Base-by-base conservation (phyloP, 2,888 invertebrate genomes). In the Pegoplata infirma region DNA sequence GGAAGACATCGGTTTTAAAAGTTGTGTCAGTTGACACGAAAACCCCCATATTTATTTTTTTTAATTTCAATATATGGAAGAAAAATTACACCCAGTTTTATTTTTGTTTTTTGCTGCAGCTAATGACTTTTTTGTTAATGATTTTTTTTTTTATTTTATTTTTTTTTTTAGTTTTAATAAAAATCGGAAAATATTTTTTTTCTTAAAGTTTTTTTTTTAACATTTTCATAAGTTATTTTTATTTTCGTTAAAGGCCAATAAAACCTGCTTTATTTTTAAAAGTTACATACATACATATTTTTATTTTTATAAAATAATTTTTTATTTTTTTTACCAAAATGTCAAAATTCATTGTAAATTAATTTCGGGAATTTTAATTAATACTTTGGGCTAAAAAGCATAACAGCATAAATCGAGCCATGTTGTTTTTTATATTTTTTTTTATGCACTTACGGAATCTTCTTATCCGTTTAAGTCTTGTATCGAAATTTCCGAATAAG, bases 241-340 rank as follows among this genome's bases (percentile, higher is more conserved):
- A 59, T 44, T 53, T 66, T 25, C 64, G 2, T 58, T 53, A 59
- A 66, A 56, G 71, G 76, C 61, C 76, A 76, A 72, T 72, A 56
- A 53, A 76, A 72, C 76, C 71, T 71, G 71, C 23, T 5, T 32
- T 49, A 23, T 36, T 32, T 40, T 19, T 17, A n/a, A n/a, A n/a
- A n/a, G n/a, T 46, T 21, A 49, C 16, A 40, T 28, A 14, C 3
- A 21, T 23, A 25, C 16, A 17, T 28, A 7, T 4, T 8, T 12
- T 36, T 25, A 21, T 16, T 46, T 12, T 46, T 16, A 7, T 14
- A 46, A 28, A 19, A 51, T n/a, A 16, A 47, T 1, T 32, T 36
- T n/a, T n/a, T n/a, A n/a, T 10, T 25, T 47, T 8, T 49, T 49
- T 47, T 1, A n/a, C 36, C 36, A 40, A 40, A 40, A 40, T 58